phyloP scores from a whole-genome alignment of 2,797 vertebrate genomes.

The Rallus crepitans region DNA sequence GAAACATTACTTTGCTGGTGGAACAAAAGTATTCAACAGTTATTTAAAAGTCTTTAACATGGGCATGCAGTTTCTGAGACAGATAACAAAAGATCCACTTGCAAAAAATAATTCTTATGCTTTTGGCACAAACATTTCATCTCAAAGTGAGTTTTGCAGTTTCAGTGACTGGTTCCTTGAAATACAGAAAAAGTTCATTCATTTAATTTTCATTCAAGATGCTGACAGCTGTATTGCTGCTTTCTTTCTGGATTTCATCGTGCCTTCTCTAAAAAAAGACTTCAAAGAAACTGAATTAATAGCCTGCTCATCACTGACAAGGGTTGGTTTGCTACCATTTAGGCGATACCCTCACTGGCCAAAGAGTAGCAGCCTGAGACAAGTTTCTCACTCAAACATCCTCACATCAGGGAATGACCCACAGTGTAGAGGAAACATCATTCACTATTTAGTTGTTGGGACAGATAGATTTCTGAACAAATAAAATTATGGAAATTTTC shows the following conservation, averaged over 20 bases:
- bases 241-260: slow-evolving; percentile 15
- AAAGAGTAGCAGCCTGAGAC: neutral
- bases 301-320: neutral
- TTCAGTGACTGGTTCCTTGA: neutral
- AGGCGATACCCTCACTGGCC: neutral
- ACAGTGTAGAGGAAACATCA: neutral
- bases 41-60: neutral
- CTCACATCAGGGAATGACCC: fast-evolving
- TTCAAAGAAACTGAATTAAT: slow-evolving; percentile 14
- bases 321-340: neutral
- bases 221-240: neutral
- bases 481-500: neutral
- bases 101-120: neutral
- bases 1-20: neutral
- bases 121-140: neutral
- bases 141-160: neutral
- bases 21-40: neutral
- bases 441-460: neutral
- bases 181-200: slow-evolving; percentile 14
- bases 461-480: neutral
- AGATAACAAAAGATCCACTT: neutral
- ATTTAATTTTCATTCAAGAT: neutral
- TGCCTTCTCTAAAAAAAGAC: neutral
- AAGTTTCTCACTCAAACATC: neutral
- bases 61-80: neutral